Percentiles rank a stretch among this genome's conserved stretches.
Conservation (phyloP, 2,797 vertebrate genomes). For the Schizopygopsis malacanthus region DNA sequence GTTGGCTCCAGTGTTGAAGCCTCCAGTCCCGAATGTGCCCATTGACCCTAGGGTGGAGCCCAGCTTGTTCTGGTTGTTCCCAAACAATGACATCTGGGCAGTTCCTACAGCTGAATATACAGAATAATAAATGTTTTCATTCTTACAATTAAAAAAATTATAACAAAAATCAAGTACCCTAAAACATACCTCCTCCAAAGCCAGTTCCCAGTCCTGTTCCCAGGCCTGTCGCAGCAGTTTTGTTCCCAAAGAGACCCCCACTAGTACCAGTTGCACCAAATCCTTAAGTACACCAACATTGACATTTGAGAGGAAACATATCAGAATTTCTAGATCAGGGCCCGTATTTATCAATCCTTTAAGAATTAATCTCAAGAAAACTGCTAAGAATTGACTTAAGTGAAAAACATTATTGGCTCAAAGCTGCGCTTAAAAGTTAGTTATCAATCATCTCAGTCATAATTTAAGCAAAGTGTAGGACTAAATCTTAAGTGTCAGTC, state of each 20-base stretch:
- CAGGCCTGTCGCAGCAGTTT: conserved; percentile 85
- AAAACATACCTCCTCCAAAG: conserved; percentile 79
- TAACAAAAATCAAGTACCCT: too few species aligned
- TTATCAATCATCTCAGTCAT: too few species aligned
- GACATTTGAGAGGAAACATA: neutral
- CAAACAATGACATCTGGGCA: conserved; percentile 89
- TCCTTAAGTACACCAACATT: conserved; percentile 71
- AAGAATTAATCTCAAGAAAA: too few species aligned
- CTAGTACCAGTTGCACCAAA: conserved; percentile 85
- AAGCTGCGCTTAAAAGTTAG: too few species aligned
- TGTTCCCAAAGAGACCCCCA: conserved; percentile 90
- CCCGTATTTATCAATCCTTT: too few species aligned
- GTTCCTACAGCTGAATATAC: conserved; percentile 81
- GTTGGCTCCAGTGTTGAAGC: conserved; percentile 84
- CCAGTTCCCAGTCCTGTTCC: conserved; percentile 87
- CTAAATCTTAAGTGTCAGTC: too few species aligned
- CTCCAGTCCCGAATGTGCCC: conserved; percentile 83
- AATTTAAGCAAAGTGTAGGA: too few species aligned
- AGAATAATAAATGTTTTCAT: neutral
- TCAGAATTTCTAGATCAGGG: neutral
- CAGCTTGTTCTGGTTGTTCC: conserved; percentile 89
- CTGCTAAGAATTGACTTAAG: too few species aligned
- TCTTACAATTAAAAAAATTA: neutral
- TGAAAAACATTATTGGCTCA: too few species aligned
- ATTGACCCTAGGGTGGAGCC: conserved; percentile 86